Percentiles rank a stretch among this genome's conserved stretches.
These are phyloP conservation scores for Dinothrombium tinctorium DNA, from an alignment of 1,140 invertebrate species.

Conservation along the genomic window DNA sequence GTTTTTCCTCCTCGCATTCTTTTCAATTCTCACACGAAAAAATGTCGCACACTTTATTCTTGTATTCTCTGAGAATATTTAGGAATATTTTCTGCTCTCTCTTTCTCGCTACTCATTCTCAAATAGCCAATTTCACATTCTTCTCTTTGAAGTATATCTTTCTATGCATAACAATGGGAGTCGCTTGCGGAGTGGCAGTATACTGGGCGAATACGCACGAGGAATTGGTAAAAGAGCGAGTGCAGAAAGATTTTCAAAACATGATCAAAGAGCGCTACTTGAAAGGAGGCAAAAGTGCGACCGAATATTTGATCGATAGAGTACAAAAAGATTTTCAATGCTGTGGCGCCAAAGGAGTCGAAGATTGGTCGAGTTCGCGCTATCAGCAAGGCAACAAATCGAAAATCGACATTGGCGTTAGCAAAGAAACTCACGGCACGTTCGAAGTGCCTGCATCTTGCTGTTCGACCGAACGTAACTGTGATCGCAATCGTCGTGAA, in stretches of 20 bases:
- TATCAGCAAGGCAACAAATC: neutral
- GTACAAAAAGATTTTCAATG: slow-evolving; percentile 14
- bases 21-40: too few species aligned
- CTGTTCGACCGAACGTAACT: slow-evolving; percentile 1
- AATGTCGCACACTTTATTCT: neutral
- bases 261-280: slow-evolving; percentile 42
- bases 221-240: slow-evolving; percentile 26
- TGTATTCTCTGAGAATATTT: too few species aligned
- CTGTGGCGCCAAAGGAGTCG: slow-evolving; percentile 16
- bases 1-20: too few species aligned
- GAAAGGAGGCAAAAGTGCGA: slow-evolving; percentile 19
- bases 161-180: slow-evolving; percentile 10
- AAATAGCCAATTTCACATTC: too few species aligned
- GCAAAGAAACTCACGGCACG: neutral
- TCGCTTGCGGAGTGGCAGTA: slow-evolving; percentile 5
- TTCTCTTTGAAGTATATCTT: slow-evolving; percentile 9
- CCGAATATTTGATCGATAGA: slow-evolving; percentile 9
- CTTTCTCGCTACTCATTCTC: too few species aligned
- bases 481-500: neutral
- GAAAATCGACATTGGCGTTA: neutral
- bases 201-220: slow-evolving; percentile 7
- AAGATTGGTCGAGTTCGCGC: slow-evolving; percentile 13
- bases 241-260: slow-evolving; percentile 32
- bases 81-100: too few species aligned
- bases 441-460: slow-evolving; percentile 9